These are phyloP conservation scores for Petrocephalus microphthalmus DNA, from an alignment of 2,113 vertebrate genomes.

Conservation along the genomic window DNA sequence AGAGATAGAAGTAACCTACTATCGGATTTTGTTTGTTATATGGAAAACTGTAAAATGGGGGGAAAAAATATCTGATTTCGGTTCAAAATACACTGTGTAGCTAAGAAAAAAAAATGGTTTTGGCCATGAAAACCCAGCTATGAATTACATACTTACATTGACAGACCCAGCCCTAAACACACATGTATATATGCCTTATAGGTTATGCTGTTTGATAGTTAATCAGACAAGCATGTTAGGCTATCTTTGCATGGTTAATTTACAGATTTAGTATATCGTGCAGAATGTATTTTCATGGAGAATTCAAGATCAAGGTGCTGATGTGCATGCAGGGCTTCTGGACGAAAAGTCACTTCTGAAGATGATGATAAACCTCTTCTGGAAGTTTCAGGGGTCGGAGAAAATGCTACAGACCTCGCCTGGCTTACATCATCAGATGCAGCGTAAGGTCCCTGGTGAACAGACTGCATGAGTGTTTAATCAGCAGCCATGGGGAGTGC, in stretches of 20 bases:
- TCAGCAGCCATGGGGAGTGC: not conserved
- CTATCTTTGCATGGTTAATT: no score
- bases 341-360: no score
- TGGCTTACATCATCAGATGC: not conserved
- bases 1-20: not conserved
- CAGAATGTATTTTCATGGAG: not conserved
- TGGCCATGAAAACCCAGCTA: not conserved
- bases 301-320: not conserved
- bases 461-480: not conserved
- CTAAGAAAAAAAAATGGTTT: not conserved
- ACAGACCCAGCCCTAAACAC: not conserved
- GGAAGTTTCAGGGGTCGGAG: not conserved
- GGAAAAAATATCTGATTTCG: not conserved
- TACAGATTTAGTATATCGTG: not conserved
- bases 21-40: not conserved
- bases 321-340: no score
- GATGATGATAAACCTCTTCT: not conserved
- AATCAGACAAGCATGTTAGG: no score
- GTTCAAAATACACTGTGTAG: not conserved
- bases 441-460: not conserved
- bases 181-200: no score
- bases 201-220: no score
- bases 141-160: not conserved
- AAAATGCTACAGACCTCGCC: not conserved
- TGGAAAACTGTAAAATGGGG: not conserved